Conservation (phyloP, 2,888 invertebrate species). For the Tortrix viridana region DNA sequence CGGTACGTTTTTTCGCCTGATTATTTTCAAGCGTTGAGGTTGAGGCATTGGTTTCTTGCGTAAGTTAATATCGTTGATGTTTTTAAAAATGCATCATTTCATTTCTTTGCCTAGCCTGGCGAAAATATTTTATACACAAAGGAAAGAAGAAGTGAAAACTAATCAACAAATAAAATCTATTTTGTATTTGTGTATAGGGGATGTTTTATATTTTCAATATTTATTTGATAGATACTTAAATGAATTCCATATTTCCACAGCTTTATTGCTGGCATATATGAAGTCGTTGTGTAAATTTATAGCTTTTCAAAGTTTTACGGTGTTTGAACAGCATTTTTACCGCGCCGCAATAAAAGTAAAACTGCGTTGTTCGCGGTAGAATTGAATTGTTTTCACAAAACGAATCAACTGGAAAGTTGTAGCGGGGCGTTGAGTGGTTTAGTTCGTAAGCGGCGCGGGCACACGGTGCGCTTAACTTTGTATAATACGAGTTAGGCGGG, state of each 20-base stretch:
- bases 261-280: neutral
- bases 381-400: slow-evolving; percentile 14
- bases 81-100: neutral
- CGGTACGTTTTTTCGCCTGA: slow-evolving; percentile 11
- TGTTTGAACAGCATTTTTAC: slow-evolving; percentile 8
- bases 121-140: too few species aligned
- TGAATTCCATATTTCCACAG: neutral
- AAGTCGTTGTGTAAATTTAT: slow-evolving; percentile 11
- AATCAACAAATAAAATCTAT: too few species aligned
- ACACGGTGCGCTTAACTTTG: neutral
- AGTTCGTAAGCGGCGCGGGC: neutral
- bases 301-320: neutral
- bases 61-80: neutral
- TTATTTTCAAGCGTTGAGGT: slow-evolving; percentile 20
- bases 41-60: slow-evolving; percentile 19
- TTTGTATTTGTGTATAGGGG: too few species aligned
- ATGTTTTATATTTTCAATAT: too few species aligned
- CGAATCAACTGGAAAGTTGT: slow-evolving; percentile 7
- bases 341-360: slow-evolving; percentile 11
- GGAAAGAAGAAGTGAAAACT: too few species aligned
- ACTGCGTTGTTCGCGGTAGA: neutral
- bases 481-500: too few species aligned
- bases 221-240: too few species aligned
- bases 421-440: slow-evolving; percentile 6
- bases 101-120: neutral